Percentiles rank a stretch among this genome's conserved stretches.
Evolutionary conservation across 2,113 vertebrate species (phyloP).

Genomic region (Hiodon tergisus): DNA sequence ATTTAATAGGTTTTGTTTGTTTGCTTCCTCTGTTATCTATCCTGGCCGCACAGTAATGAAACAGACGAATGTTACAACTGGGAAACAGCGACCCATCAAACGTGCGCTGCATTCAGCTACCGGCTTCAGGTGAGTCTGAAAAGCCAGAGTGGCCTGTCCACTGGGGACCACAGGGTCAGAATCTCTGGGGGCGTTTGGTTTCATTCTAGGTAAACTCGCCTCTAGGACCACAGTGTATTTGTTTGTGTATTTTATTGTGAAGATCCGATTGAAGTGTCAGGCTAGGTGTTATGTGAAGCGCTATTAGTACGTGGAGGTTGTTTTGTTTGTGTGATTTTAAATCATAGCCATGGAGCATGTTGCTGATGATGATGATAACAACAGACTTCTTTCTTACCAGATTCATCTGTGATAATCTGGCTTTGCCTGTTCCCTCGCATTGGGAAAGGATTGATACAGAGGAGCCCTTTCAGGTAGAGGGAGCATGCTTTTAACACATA

Average conservation of each 20-base stretch:
- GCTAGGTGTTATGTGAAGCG: not conserved
- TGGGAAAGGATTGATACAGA: conserved; percentile 91
- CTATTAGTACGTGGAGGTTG: not conserved
- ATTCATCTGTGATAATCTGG: conserved; percentile 90
- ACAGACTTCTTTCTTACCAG: conserved; percentile 50
- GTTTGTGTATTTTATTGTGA: too few species aligned
- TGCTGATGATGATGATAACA: conserved; percentile 11
- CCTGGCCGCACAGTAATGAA: conserved; percentile 72
- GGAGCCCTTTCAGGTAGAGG: conserved; percentile 80
- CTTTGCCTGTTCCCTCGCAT: conserved; percentile 83
- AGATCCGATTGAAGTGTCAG: not conserved
- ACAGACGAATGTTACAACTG: conserved; percentile 84
- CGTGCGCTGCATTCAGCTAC: conserved; percentile 84
- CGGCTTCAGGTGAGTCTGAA: conserved; percentile 78
- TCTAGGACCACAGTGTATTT: too few species aligned
- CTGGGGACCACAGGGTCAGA: not conserved
- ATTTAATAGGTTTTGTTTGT: not conserved
- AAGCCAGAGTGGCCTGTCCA: not conserved
- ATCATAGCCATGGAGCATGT: conserved; percentile 19
- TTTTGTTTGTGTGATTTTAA: not conserved
- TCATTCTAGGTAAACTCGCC: too few species aligned
- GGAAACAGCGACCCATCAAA: conserved; percentile 85
- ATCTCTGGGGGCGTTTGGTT: too few species aligned
- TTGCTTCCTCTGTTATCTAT: not conserved
- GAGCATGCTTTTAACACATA: not conserved